Base-by-base conservation (phyloP, 2,113 vertebrate species). In the Columbina picui region DNA sequence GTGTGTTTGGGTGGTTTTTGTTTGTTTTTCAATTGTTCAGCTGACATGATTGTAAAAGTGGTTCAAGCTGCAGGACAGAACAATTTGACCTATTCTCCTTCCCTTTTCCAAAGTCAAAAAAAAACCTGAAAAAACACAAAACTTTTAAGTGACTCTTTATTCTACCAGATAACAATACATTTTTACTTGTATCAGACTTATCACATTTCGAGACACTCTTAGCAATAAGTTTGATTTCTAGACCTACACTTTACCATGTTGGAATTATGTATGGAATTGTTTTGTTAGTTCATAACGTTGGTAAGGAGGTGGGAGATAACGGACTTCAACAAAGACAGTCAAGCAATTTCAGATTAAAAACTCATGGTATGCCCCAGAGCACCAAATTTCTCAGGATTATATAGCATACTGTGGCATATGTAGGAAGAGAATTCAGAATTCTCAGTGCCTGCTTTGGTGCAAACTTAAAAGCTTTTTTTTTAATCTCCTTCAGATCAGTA, bases 371-470 rank as follows among this genome's bases (percentile, higher is more conserved):
- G 19, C 7, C 22, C 17, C 87, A 14, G 10, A 78, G 29, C 41
- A 91, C 43, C 4, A 45, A 75, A 36, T 38, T 76, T 6, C 12
- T 61, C 25, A 27, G 9, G 27, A 49, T 45, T 56, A 29, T 12
- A 69, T 2, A 56, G 5, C 14, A 23, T 41, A 14, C 12, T 5
- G 1, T 10, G 15, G 9, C 12, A 45, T 14, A 89, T 53, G 5
- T 1, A 68, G 13, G 7, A 81, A 49, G 5, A 26, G 1, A 84
- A 69, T 39, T 77, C 34, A 70, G 43, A 89, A 57, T 34, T 65
- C 27, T 22, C 2, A 4, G 4, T 29, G 14, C 4, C 14, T 1
- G 6, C 30, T 87, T 49, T 38, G 7, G 12, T 19, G 11, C 1
- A 45, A 74, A 74, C 6, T 12, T 77, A 19, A 36, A n/a, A 14